A percentile compares a stretch with the other conserved stretches of the same genome.
These are phyloP conservation scores for Julus scandinavius DNA, from an alignment of 2,888 invertebrate species.

Conservation along the genomic window DNA sequence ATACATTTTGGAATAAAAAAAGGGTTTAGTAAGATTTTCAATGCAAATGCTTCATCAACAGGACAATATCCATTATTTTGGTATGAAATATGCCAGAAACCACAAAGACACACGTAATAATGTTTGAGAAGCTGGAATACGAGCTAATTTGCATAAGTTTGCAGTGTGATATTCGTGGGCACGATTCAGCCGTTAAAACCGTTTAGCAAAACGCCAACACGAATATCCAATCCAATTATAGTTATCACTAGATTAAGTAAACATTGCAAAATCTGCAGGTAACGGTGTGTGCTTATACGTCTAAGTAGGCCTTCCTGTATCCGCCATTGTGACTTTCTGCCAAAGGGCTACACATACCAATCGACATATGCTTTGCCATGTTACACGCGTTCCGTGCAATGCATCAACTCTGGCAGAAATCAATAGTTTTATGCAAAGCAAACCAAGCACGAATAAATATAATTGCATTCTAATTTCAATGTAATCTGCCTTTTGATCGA, in stretches of 20 bases:
- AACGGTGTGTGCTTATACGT: background rate
- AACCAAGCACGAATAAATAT: slow-evolving; percentile 33
- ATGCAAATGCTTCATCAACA: too few species aligned
- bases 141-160: background rate
- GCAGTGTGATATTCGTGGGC: background rate
- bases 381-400: background rate
- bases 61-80: too few species aligned
- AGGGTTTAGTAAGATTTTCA: too few species aligned
- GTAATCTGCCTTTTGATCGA: slow-evolving; percentile 42
- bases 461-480: slow-evolving; percentile 42
- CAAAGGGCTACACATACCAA: background rate
- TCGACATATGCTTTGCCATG: background rate
- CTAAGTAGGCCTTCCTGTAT: background rate
- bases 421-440: background rate
- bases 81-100: background rate
- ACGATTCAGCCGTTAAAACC: background rate
- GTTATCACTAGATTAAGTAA: background rate
- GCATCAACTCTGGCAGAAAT: background rate
- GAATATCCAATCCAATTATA: slow-evolving; percentile 5
- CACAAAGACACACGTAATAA: background rate
- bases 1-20: background rate
- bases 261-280: background rate
- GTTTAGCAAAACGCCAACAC: slow-evolving; percentile 3
- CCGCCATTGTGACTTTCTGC: background rate
- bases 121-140: background rate